Conservation (phyloP, 2,113 vertebrate genomes). For the Corvus hawaiiensis region DNA sequence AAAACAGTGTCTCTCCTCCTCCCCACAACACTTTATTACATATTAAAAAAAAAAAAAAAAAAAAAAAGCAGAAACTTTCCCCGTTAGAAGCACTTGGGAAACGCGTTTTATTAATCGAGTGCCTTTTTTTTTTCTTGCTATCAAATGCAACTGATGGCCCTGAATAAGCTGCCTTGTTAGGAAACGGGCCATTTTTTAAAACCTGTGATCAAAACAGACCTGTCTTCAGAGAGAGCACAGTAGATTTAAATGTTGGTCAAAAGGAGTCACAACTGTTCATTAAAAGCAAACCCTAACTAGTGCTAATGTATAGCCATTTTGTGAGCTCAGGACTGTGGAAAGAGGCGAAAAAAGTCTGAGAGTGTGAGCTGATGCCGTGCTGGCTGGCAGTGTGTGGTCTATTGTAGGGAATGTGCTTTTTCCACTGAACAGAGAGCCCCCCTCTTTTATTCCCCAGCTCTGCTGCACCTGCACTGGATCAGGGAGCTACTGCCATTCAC, state of each 20-base stretch:
- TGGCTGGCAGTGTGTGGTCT: conserved; percentile 98
- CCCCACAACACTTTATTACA: background rate
- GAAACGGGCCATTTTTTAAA: conserved; percentile 44
- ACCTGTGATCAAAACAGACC: conserved; percentile 62
- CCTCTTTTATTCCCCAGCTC: conserved; percentile 75
- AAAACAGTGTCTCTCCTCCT: conserved; percentile 36
- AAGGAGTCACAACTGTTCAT: conserved; percentile 76
- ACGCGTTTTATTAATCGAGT: background rate
- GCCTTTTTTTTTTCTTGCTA: background rate
- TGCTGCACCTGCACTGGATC: conserved; percentile 94
- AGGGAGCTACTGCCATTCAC: conserved; percentile 92
- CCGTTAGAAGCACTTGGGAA: background rate
- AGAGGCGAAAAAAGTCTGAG: conserved; percentile 67
- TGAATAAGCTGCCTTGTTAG: conserved; percentile 7
- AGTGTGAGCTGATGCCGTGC: conserved; percentile 88
- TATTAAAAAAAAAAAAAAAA: background rate
- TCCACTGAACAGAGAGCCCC: conserved; percentile 75
- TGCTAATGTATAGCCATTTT: conserved; percentile 79
- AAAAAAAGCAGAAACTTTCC: background rate
- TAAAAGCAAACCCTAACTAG: conserved; percentile 72
- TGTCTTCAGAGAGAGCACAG: conserved; percentile 52
- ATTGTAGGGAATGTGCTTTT: conserved; percentile 87
- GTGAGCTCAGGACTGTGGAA: conserved; percentile 76
- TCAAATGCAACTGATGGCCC: conserved; percentile 2
- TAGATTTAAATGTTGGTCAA: conserved; percentile 71